Evolutionary conservation across 2,888 invertebrate species (phyloP).

Genomic region (Cheiracanthium punctorium): DNA sequence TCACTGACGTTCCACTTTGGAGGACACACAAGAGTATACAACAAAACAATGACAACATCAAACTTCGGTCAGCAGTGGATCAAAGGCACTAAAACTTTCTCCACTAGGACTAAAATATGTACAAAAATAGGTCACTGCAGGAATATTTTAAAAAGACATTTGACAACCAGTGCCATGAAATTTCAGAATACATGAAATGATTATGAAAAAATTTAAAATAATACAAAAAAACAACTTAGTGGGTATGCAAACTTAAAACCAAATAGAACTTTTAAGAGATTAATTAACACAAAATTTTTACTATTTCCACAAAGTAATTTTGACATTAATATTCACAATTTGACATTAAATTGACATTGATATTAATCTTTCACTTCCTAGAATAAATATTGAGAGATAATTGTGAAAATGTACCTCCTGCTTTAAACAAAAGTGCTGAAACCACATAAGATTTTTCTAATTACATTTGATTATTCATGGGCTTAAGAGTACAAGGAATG

Average conservation of each 20-base stretch:
- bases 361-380: too few species aligned
- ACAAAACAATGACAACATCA: conserved; percentile 58
- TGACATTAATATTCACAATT: too few species aligned
- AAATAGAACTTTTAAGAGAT: not conserved
- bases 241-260: not conserved
- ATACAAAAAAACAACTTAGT: conserved; percentile 41
- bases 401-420: too few species aligned
- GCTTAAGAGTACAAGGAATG: not conserved
- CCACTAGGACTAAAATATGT: conserved; percentile 62
- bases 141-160: conserved; percentile 49
- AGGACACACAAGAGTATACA: conserved; percentile 67
- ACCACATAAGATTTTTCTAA: not conserved
- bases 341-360: too few species aligned
- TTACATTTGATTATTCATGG: not conserved
- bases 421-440: not conserved
- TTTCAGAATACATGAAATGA: conserved; percentile 51
- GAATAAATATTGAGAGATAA: too few species aligned
- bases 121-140: conserved; percentile 68
- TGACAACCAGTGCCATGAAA: conserved; percentile 67
- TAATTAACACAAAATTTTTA: not conserved
- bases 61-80: conserved; percentile 63
- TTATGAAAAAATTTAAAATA: conserved; percentile 49
- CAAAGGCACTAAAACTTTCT: conserved; percentile 69
- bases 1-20: conserved; percentile 62
- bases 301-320: not conserved